A percentile compares a stretch with the other conserved stretches of the same genome.
These are phyloP conservation scores for Philonicus albiceps DNA, from an alignment of 2,888 invertebrate genomes.

Conservation along the genomic window DNA sequence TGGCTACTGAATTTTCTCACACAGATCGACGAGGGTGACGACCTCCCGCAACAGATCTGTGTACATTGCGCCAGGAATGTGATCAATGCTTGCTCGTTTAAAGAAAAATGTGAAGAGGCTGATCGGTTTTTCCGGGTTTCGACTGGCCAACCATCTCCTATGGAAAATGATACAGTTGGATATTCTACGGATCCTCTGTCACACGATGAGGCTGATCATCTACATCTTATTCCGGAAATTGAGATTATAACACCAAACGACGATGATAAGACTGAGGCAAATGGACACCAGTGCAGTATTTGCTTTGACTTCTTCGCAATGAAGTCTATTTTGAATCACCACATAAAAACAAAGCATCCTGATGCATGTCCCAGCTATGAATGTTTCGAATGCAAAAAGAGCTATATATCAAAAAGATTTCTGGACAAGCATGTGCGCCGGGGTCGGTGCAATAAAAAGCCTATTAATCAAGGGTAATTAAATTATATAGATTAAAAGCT, in stretches of 20 bases:
- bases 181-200: not conserved
- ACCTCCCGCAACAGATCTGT: constrained; percentile 61
- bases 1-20: not conserved
- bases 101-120: constrained; percentile 62
- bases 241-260: constrained; percentile 60
- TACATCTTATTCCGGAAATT: constrained; percentile 62
- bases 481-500: not conserved
- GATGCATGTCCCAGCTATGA: constrained; percentile 60
- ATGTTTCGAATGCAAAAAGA: constrained; percentile 61
- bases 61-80: constrained; percentile 58
- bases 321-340: constrained; percentile 52
- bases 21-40: constrained; percentile 60
- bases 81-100: constrained; percentile 60
- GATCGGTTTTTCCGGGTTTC: constrained; percentile 60
- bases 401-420: constrained; percentile 62
- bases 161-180: not conserved
- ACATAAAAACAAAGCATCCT: constrained; percentile 61
- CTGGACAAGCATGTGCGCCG: constrained; percentile 62
- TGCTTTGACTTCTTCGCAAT: constrained; percentile 61
- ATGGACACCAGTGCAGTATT: constrained; percentile 59
- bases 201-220: not conserved
- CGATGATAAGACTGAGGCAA: constrained; percentile 48
- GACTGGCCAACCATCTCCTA: not conserved
- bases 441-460: constrained; percentile 61
- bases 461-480: constrained; percentile 61